Percentiles rank a stretch among this genome's conserved stretches.
Evolutionary conservation across 2,888 invertebrate species (phyloP).

Genomic region (Eulithis testata): DNA sequence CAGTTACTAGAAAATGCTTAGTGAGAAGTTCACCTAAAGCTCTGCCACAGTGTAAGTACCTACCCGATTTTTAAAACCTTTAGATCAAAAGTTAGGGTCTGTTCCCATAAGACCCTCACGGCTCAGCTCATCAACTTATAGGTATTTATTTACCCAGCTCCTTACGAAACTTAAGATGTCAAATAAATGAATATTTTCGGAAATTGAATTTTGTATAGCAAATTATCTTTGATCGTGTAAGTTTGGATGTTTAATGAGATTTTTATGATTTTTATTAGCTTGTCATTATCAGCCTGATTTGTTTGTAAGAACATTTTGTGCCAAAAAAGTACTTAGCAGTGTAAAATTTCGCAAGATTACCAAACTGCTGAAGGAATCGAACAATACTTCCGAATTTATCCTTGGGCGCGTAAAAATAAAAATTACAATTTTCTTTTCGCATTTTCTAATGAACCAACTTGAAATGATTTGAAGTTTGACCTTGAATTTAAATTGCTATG

Average conservation of each 20-base stretch:
- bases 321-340: background rate
- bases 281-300: background rate
- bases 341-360: background rate
- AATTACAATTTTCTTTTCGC: constrained; percentile 4
- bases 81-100: constrained; percentile 1
- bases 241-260: background rate
- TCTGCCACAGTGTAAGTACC: background rate
- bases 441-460: constrained; percentile 10
- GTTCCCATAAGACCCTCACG: background rate
- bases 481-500: constrained; percentile 14
- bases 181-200: constrained; percentile 27
- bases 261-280: background rate
- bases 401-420: constrained; percentile 1
- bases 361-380: background rate
- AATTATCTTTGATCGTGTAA: constrained; percentile 1
- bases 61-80: background rate
- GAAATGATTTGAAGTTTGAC: constrained; percentile 4
- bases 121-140: constrained; percentile 28
- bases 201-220: constrained; percentile 36
- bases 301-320: background rate
- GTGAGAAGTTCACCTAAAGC: background rate
- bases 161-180: constrained; percentile 23
- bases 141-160: constrained; percentile 30
- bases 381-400: background rate
- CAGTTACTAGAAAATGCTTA: background rate